Evolutionary conservation across 2,888 invertebrate genomes (phyloP).

Genomic region (Seira ritae): DNA sequence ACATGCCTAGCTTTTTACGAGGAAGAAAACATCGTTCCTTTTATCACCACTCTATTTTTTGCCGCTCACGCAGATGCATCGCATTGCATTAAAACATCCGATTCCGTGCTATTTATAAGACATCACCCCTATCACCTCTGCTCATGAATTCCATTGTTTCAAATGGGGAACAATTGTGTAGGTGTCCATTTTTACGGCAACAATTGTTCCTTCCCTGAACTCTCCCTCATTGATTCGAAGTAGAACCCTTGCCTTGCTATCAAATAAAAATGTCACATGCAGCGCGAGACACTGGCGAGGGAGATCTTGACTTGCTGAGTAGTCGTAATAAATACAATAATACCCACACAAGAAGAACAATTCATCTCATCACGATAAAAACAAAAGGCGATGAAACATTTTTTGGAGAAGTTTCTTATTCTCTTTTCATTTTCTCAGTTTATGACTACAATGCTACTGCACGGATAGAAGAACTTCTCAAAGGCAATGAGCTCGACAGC

Average conservation of each 20-base stretch:
- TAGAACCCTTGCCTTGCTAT: constrained; percentile 7
- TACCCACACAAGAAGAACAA: constrained; percentile 55
- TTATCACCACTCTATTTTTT: too few relatives aligned
- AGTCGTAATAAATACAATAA: constrained; percentile 57
- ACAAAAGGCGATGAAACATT: constrained; percentile 59
- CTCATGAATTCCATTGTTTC: too few relatives aligned
- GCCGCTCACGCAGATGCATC: too few relatives aligned
- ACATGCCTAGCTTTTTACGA: too few relatives aligned
- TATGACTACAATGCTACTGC: constrained; percentile 34
- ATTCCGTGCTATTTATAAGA: too few relatives aligned
- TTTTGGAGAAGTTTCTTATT: constrained; percentile 26
- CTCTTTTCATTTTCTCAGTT: constrained; percentile 44
- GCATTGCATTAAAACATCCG: too few relatives aligned
- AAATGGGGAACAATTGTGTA: not conserved
- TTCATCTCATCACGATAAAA: constrained; percentile 19
- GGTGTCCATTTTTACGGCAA: constrained; percentile 41
- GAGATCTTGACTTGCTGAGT: constrained; percentile 16
- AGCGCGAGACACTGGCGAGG: constrained; percentile 34
- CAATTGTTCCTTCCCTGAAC: too few relatives aligned
- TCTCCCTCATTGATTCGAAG: too few relatives aligned
- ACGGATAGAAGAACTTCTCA: constrained; percentile 16
- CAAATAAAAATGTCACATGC: constrained; percentile 57
- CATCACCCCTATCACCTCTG: too few relatives aligned
- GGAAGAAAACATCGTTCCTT: too few relatives aligned
- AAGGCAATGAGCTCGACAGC: too few relatives aligned